These are phyloP conservation scores for Aphidius gifuensis DNA, from an alignment of 1,140 invertebrate genomes.

Conservation along the genomic window DNA sequence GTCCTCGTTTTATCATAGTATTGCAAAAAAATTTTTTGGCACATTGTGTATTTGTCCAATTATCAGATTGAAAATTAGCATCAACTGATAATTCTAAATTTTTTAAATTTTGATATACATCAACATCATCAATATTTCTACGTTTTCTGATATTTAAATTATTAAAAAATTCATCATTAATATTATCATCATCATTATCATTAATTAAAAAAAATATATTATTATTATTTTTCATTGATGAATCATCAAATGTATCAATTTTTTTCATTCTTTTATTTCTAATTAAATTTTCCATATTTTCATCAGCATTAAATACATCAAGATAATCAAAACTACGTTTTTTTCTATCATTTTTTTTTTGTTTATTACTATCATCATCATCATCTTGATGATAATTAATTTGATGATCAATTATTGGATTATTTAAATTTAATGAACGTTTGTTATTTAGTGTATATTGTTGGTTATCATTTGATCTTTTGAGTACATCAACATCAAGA, in stretches of 20 bases:
- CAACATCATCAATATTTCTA: conserved; percentile 47
- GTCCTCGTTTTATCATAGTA: conserved; percentile 63
- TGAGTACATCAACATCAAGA: conserved; percentile 65
- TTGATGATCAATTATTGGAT: no score
- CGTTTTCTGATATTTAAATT: conserved; percentile 32
- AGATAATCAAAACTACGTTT: conserved; percentile 32
- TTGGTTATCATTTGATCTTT: conserved; percentile 46
- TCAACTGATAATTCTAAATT: conserved; percentile 45
- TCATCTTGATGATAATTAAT: conserved; percentile 12
- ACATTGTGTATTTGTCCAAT: conserved; percentile 72
- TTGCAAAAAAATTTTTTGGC: conserved; percentile 75
- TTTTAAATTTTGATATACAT: conserved; percentile 59
- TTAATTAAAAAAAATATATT: conserved; percentile 29
- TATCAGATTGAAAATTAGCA: conserved; percentile 46
- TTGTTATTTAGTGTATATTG: conserved; percentile 58
- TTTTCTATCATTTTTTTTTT: conserved; percentile 18
- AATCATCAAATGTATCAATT: conserved; percentile 40
- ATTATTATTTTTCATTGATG: conserved; percentile 28
- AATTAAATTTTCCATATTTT: conserved; percentile 16
- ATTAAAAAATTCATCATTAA: background rate
- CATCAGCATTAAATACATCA: conserved; percentile 24
- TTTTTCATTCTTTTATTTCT: conserved; percentile 30
- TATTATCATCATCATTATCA: conserved; percentile 18
- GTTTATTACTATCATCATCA: background rate
- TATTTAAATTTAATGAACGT: conserved; percentile 31